A percentile compares a stretch with the other conserved stretches of the same genome.
phyloP scores from a whole-genome alignment of 2,113 vertebrate genomes.

The Pseudorasbora parva region DNA sequence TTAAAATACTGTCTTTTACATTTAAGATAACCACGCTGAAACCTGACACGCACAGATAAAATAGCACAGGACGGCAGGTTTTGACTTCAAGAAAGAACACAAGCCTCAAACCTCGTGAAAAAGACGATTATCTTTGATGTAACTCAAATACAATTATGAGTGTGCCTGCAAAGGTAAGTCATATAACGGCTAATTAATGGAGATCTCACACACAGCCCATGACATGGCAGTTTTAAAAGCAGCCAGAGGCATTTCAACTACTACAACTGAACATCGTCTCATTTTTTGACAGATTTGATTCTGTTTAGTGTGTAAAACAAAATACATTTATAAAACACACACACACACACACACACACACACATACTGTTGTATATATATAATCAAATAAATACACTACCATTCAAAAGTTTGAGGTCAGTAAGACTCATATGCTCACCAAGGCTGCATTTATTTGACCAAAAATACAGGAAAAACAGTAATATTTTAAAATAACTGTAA shows the following conservation, averaged over 20 bases:
- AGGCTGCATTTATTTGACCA: neutral
- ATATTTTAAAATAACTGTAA: neutral
- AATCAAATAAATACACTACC: no score
- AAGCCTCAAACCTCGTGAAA: neutral
- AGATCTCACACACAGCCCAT: neutral
- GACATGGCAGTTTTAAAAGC: no score
- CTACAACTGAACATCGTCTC: no score
- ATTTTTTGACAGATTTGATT: neutral
- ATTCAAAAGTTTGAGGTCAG: no score
- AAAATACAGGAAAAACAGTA: neutral
- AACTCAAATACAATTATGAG: neutral
- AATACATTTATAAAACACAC: no score
- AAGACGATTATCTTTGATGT: neutral
- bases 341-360: no score
- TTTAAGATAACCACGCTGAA: conserved; percentile 8
- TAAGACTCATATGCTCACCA: neutral
- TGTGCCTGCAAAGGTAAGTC: neutral
- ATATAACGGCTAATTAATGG: neutral
- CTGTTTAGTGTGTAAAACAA: neutral
- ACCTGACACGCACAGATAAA: neutral
- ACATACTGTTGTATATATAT: no score
- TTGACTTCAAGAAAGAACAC: neutral
- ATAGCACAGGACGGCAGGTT: conserved; percentile 5
- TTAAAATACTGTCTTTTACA: conserved; percentile 28
- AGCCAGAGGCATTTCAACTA: no score